Base-by-base conservation (phyloP, 92 coral and sea anemone species). In the Parazoanthus swiftii region DNA sequence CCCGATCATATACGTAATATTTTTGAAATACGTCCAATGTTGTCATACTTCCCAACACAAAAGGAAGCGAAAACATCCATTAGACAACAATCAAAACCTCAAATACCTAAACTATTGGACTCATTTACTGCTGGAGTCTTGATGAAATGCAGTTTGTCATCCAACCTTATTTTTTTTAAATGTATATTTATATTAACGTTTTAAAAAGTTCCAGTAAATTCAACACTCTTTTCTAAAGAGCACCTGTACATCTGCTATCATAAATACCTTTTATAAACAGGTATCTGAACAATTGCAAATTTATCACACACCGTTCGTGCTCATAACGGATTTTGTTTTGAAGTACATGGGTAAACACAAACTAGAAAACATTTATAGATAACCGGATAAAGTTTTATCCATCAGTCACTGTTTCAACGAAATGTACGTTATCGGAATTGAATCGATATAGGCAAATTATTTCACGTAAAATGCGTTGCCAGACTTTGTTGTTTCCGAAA, bases 1-100 rank as follows among this genome's bases (percentile, higher is more conserved):
- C 26, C 9, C 35, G 43, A 20, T 39, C 11, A n/a, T 42, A 76
- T 20, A 18, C 3, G 70, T 20, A 63, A 63, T 76, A 76, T 76
- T 76, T 76, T 18, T 21, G 39, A 39, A 76, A 15, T 76, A 37
- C 46, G 25, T 76, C 80, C 80, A 76, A 76, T 76, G 80, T 76
- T 39, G n/a, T 18, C 43, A 76, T 18, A 76, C 48, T 20, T 38
- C 29, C 13, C 20, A 11, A 44, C 2, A 76, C 51, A 76, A 76
- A 76, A 76, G 80, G 26, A 76, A 13, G 25, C 26, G n/a, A 38
- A 76, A 76, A 16, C n/a, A 38, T 39, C 14, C 51, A 46, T 18
- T 39, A 6, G 44, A 74, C 44, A 74, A 35, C 39, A 2, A 15
- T 76, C 26, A 76, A 15, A 21, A 76, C 39, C 51, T 39, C 43